Evolutionary conservation across 2,888 invertebrate species (phyloP).

Genomic region (Rhogogaster chlorosoma): DNA sequence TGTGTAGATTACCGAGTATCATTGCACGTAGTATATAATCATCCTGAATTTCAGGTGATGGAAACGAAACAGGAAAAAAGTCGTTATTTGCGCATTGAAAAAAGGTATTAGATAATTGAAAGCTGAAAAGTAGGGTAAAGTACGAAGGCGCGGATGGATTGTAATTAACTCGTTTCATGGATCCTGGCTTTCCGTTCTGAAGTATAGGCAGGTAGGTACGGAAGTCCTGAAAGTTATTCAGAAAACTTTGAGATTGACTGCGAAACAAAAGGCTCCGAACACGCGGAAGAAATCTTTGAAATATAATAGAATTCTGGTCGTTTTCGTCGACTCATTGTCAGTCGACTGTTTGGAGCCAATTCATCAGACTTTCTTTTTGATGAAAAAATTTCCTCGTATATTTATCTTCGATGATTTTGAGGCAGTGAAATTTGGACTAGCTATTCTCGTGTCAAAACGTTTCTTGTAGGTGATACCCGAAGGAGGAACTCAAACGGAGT

Average conservation of each 20-base stretch:
- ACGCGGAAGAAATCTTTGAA: neutral
- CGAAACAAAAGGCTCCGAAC: slow-evolving; percentile 1
- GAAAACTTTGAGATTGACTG: slow-evolving; percentile 26
- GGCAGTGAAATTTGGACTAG: neutral
- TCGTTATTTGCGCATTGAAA: neutral
- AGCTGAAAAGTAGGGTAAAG: neutral
- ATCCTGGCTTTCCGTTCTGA: neutral
- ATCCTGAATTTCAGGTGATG: neutral
- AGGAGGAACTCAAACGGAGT: neutral
- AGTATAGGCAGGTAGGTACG: neutral
- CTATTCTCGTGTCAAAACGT: neutral
- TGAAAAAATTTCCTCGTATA: neutral
- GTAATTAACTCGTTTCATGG: neutral
- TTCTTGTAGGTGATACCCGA: neutral
- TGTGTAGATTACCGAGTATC: neutral
- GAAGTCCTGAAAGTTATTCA: neutral
- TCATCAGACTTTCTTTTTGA: neutral
- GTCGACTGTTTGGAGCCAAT: neutral
- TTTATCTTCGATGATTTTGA: neutral
- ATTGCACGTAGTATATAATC: neutral
- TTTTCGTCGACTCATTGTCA: neutral
- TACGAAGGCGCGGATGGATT: neutral
- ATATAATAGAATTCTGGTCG: neutral
- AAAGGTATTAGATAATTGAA: neutral
- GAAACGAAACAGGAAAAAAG: neutral